These are phyloP conservation scores for Lagothrix lagotricha DNA, from an alignment of 2,797 vertebrate genomes.

Conservation along the genomic window DNA sequence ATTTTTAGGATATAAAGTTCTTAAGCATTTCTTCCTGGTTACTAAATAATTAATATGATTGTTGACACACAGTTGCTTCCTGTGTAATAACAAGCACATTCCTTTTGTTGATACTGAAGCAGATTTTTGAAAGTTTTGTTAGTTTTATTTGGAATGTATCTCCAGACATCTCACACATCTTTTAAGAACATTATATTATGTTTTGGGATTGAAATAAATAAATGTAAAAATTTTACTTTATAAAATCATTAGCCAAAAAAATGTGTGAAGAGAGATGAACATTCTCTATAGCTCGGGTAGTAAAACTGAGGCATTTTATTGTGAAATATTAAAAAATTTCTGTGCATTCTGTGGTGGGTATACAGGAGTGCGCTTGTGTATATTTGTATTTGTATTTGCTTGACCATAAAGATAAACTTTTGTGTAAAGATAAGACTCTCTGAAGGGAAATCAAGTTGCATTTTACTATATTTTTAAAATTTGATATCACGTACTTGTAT, in stretches of 20 bases:
- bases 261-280: not conserved
- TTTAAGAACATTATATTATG: not conserved
- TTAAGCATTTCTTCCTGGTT: not conserved
- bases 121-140: not conserved
- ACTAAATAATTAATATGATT: not conserved
- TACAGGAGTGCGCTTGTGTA: not conserved
- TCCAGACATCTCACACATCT: not conserved
- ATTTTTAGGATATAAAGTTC: not conserved
- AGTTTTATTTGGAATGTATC: not conserved
- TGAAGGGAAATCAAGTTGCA: not conserved
- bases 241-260: not conserved
- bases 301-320: not conserved
- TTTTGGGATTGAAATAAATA: not conserved
- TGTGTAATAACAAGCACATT: not conserved
- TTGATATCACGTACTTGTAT: not conserved
- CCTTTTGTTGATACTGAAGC: not conserved
- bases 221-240: not conserved
- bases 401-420: not conserved
- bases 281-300: not conserved
- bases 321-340: not conserved
- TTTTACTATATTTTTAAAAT: not conserved
- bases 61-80: not conserved
- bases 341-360: not conserved
- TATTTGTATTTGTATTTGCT: constrained; percentile 1
- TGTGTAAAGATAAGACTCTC: not conserved